phyloP scores from a whole-genome alignment of 1,140 invertebrate genomes.

The Bombus consobrinus region DNA sequence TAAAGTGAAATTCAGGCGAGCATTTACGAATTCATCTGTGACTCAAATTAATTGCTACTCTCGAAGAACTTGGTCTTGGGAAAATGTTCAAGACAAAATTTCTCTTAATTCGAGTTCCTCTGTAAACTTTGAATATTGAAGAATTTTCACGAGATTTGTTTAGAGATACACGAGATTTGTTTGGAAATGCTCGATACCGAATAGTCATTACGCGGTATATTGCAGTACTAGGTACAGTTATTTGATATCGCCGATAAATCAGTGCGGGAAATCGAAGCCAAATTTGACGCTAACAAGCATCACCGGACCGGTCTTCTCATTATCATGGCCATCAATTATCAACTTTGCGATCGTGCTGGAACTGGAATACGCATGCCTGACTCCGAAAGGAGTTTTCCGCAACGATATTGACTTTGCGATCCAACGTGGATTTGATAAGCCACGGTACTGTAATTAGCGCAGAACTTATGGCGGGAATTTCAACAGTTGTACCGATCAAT shows the following conservation, averaged over 20 bases:
- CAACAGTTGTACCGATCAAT: neutral
- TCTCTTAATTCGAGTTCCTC: neutral
- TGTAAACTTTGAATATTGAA: too few species aligned
- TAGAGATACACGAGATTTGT: neutral
- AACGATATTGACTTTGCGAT: slow-evolving; percentile 3
- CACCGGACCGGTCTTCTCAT: slow-evolving; percentile 3
- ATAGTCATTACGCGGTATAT: neutral
- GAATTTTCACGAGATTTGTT: too few species aligned
- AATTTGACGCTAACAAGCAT: slow-evolving; percentile 31
- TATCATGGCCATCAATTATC: slow-evolving; percentile 12
- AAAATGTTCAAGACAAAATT: neutral
- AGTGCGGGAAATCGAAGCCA: slow-evolving; percentile 11
- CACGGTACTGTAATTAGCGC: neutral
- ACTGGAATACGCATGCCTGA: neutral
- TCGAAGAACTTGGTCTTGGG: neutral
- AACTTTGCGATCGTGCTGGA: slow-evolving; percentile 1
- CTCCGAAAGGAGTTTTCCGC: slow-evolving; percentile 1
- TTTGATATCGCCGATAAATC: slow-evolving; percentile 15
- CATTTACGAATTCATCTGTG: neutral
- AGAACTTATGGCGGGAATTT: neutral
- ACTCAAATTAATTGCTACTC: neutral
- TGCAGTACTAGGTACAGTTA: neutral
- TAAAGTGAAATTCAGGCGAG: neutral
- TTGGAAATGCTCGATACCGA: neutral
- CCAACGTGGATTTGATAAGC: neutral